Conservation (phyloP, 2,113 vertebrate species). For the Corythornis vintsioides region DNA sequence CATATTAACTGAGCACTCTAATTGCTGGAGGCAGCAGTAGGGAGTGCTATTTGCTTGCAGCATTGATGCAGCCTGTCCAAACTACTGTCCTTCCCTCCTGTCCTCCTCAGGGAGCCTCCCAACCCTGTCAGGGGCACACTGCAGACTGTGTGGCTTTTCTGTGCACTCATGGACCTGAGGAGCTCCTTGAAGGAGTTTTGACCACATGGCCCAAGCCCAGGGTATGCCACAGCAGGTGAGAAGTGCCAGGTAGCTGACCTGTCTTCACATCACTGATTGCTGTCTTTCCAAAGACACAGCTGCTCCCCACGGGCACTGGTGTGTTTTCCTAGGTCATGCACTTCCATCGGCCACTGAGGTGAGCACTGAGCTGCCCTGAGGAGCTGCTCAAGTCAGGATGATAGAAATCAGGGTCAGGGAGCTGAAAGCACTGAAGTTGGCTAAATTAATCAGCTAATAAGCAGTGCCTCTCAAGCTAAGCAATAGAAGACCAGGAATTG, state of each 20-base stretch:
- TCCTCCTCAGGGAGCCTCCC: neutral
- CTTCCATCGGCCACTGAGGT: neutral
- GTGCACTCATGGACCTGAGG: accelerated
- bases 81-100: neutral
- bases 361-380: neutral
- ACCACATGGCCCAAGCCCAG: neutral
- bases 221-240: neutral
- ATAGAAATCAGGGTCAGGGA: neutral
- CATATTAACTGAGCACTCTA: accelerated
- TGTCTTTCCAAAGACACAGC: neutral
- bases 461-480: neutral
- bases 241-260: neutral
- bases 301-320: neutral
- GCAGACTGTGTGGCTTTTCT: neutral
- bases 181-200: neutral
- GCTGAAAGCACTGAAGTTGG: neutral
- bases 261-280: neutral
- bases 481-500: neutral
- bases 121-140: accelerated
- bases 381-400: neutral
- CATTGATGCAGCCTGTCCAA: neutral
- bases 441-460: neutral
- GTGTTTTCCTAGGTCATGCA: neutral
- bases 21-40: neutral
- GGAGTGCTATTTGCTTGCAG: neutral